phyloP scores from a whole-genome alignment of 2,888 invertebrate species.

The Cataglyphis livida region DNA sequence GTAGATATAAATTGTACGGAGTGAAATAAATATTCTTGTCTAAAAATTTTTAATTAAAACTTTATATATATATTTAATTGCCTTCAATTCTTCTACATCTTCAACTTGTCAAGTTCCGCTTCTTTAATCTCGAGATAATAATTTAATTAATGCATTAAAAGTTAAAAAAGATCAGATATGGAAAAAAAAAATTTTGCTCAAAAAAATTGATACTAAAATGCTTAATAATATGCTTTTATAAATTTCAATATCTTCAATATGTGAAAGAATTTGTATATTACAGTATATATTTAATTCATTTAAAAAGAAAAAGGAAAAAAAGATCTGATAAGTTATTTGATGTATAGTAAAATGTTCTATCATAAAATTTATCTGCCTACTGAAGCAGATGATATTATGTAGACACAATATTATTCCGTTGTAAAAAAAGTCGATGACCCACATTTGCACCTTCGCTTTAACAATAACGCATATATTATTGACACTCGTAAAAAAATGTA shows the following conservation, averaged over 20 bases:
- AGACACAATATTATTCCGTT: slow-evolving; percentile 32
- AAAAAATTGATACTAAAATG: not conserved
- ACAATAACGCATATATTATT: slow-evolving; percentile 29
- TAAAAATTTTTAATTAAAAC: not conserved
- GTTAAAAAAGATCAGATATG: not conserved
- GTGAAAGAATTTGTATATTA: not conserved
- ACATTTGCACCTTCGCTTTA: slow-evolving; percentile 51
- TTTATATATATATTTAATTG: not conserved
- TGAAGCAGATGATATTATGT: slow-evolving; percentile 17
- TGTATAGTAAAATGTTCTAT: slow-evolving; percentile 15
- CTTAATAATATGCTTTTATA: not conserved
- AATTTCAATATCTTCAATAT: not conserved
- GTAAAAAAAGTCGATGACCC: slow-evolving; percentile 57
- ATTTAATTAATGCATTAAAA: not conserved
- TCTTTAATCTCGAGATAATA: not conserved
- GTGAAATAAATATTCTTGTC: not conserved
- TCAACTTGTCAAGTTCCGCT: slow-evolving; percentile 20
- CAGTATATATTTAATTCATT: not conserved
- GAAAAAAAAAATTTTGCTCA: not conserved
- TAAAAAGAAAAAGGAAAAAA: not conserved
- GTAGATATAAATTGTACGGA: not conserved
- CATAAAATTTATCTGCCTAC: slow-evolving; percentile 18
- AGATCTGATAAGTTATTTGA: slow-evolving; percentile 23
- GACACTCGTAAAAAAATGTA: slow-evolving; percentile 1
- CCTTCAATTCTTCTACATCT: slow-evolving; percentile 1